Evolutionary conservation across 2,888 invertebrate genomes (phyloP).

Genomic region (Dicroscelio sp.): DNA sequence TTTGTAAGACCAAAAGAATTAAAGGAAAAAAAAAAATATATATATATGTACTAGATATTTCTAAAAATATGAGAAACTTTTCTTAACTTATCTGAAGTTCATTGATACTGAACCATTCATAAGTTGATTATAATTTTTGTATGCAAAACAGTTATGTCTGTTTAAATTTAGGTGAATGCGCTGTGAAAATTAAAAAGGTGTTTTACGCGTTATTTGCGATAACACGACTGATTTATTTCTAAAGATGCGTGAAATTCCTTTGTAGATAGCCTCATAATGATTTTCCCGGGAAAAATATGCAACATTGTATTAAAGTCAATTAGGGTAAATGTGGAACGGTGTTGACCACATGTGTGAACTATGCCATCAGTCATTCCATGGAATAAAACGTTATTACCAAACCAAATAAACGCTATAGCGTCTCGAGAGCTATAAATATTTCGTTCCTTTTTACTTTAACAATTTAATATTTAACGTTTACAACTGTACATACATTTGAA

Average conservation of each 20-base stretch:
- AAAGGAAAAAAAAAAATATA: too few relatives aligned
- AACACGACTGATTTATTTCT: slow-evolving; percentile 28
- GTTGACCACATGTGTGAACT: slow-evolving; percentile 64
- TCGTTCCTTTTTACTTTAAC: too few relatives aligned
- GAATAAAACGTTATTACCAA: background rate
- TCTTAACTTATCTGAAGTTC: too few relatives aligned
- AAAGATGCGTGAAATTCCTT: slow-evolving; percentile 25
- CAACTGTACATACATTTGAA: too few relatives aligned
- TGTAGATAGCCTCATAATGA: background rate
- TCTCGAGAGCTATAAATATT: too few relatives aligned
- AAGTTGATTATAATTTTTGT: too few relatives aligned
- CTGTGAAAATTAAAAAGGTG: background rate
- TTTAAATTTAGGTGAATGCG: background rate
- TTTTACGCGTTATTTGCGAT: background rate
- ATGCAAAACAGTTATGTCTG: too few relatives aligned
- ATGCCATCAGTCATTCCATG: slow-evolving; percentile 38
- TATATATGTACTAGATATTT: too few relatives aligned
- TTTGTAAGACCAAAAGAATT: too few relatives aligned
- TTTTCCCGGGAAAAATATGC: slow-evolving; percentile 51
- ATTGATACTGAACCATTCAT: too few relatives aligned
- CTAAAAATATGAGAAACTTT: too few relatives aligned
- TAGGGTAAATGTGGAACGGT: slow-evolving; percentile 51
- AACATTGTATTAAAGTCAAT: slow-evolving; percentile 46
- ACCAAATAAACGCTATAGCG: background rate
- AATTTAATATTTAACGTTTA: too few relatives aligned